phyloP scores from a whole-genome alignment of 2,113 vertebrate species.

The Cacatua alba region DNA sequence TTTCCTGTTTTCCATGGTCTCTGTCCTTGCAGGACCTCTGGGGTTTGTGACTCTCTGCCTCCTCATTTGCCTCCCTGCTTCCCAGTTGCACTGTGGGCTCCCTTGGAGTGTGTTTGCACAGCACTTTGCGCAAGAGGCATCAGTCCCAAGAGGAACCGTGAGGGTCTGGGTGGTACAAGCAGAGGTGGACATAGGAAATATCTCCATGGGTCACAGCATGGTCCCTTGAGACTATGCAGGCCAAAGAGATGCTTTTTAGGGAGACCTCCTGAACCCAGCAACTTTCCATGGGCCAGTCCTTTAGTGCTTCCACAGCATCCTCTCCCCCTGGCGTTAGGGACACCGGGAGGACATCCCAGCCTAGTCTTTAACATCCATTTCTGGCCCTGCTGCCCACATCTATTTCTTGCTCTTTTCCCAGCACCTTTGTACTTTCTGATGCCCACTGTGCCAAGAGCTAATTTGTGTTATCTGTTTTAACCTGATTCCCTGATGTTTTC shows the following conservation, averaged over 20 bases:
- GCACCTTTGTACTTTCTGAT: background rate
- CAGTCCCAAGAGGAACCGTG: background rate
- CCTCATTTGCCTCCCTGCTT: rapidly evolving
- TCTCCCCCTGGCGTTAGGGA: background rate
- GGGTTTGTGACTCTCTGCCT: background rate
- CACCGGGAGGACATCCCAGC: background rate
- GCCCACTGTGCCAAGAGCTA: background rate
- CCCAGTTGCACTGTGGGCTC: rapidly evolving
- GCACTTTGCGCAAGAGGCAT: rapidly evolving
- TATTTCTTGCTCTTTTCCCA: background rate
- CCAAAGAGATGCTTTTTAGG: background rate
- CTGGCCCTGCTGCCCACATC: background rate
- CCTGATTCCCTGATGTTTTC: background rate
- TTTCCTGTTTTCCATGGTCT: background rate
- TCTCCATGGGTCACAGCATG: rapidly evolving
- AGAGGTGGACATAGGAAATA: background rate
- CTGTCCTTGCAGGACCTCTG: background rate
- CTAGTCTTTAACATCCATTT: background rate
- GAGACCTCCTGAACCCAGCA: background rate
- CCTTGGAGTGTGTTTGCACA: background rate
- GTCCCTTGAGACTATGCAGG: background rate
- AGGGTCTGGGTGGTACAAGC: background rate
- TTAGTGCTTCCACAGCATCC: rapidly evolving
- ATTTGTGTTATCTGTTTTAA: rapidly evolving
- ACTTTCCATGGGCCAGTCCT: background rate